Evolutionary conservation across 2,113 vertebrate species (phyloP), one percentile per base, ranked within the genome.

Genomic region (Ophthalmotilapia sp.): DNA sequence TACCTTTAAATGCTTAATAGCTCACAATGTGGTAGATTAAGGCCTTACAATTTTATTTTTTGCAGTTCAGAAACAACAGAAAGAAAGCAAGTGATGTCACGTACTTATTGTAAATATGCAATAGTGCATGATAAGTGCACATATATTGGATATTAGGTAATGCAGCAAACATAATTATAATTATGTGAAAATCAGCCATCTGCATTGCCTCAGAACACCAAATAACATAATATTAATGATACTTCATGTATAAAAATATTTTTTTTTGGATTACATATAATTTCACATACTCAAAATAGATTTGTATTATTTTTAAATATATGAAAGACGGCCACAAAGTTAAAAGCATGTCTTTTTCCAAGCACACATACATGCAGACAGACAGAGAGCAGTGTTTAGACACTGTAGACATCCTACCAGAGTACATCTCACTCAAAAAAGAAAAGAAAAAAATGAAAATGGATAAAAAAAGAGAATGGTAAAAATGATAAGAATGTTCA

Each of bases 281-380:
- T 12, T 77, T 21, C 6, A 26, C 49, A 23, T 6, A 9, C 5
- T 31, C 5, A 51, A 33, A 65, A 21, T 68, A 58, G 51, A 6
- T 70, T 53, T 26, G 23, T 9, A 55, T 68, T 40, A 3, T 5
- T 84, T 81, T 19, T 3, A 29, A 9, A 65, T 65, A n/a, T 19
- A 19, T 84, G 40, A 81, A 80, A 92, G 86, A 89, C 40, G 80
- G 92, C 94, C 93, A 93, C 94, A 94, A 94, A 94, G 92, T 94
- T 90, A 77, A 93, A 94, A 91, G 91, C 95, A 93, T 93, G 91
- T 94, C 90, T 94, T 92, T 86, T 92, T 85, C 86, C 77, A 91
- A 88, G 68, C 91, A 89, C 85, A 89, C 86, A n/a, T 53, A 70
- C 84, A 91, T 73, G 65, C 86, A 93, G 85, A 89, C 91, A 91